These are phyloP conservation scores for Sussaba pulchella DNA, from an alignment of 2,888 invertebrate species.

Conservation along the genomic window DNA sequence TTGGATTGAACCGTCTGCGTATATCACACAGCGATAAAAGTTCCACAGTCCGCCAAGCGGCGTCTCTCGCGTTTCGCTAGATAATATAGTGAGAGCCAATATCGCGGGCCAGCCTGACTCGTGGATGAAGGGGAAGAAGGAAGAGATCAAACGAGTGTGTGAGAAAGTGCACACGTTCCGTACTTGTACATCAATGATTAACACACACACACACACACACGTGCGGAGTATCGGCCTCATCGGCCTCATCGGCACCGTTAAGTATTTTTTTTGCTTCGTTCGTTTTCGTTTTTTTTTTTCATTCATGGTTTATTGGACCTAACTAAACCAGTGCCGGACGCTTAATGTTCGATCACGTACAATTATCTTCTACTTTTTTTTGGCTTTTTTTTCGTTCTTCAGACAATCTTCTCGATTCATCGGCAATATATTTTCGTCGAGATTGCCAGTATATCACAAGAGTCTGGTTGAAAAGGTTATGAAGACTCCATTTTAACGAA, in stretches of 20 bases:
- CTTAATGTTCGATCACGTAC: conserved; percentile 30
- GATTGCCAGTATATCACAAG: background rate
- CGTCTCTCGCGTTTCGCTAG: conserved; percentile 49
- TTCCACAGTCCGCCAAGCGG: conserved; percentile 43
- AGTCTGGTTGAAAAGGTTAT: background rate
- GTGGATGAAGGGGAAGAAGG: background rate
- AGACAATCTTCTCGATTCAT: conserved; percentile 20
- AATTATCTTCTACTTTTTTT: conserved; percentile 17
- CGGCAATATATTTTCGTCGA: conserved; percentile 5
- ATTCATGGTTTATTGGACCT: conserved; percentile 20
- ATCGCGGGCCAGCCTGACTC: conserved; percentile 37
- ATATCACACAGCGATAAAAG: conserved; percentile 62
- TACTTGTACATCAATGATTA: conserved; percentile 42
- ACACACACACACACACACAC: conserved; percentile 9
- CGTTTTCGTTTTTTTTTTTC: conserved; percentile 10
- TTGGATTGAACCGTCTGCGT: conserved; percentile 75
- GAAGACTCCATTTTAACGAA: background rate
- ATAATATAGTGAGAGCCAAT: conserved; percentile 57
- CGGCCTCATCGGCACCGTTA: conserved; percentile 25
- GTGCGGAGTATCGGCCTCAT: conserved; percentile 23
- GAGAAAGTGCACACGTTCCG: conserved; percentile 13
- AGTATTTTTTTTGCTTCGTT: conserved; percentile 11
- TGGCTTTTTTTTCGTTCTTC: background rate
- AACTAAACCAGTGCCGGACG: conserved; percentile 26
- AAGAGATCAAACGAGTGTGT: conserved; percentile 9